Evolutionary conservation across 1,140 invertebrate genomes (phyloP).

Genomic region (Nasonia longicornis): DNA sequence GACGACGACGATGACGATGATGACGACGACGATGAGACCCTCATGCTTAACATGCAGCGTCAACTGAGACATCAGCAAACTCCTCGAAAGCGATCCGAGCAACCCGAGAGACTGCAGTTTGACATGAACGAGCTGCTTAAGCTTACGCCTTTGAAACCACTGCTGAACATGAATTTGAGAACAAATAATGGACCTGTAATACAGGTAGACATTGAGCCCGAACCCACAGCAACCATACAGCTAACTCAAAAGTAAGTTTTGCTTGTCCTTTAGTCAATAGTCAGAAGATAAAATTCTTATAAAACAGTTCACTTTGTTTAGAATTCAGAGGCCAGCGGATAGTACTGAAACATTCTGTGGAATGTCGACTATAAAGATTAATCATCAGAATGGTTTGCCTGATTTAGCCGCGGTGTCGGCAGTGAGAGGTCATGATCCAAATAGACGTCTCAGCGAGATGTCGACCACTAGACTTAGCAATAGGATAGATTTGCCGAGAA

Average conservation of each 20-base stretch:
- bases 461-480: neutral
- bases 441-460: constrained; percentile 13
- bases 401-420: neutral
- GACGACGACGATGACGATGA: constrained; percentile 41
- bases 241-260: constrained; percentile 35
- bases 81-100: constrained; percentile 7
- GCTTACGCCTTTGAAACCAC: constrained; percentile 38
- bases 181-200: constrained; percentile 5
- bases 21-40: constrained; percentile 54
- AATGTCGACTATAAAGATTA: constrained; percentile 13
- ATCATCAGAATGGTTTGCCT: neutral
- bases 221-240: constrained; percentile 38
- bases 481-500: constrained; percentile 32
- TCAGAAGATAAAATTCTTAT: neutral
- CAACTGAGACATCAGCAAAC: neutral
- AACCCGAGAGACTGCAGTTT: constrained; percentile 45
- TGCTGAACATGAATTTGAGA: constrained; percentile 25
- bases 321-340: neutral
- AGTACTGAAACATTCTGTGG: neutral
- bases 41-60: constrained; percentile 49
- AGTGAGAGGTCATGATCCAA: neutral
- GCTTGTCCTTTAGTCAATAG: neutral
- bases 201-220: constrained; percentile 14
- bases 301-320: neutral
- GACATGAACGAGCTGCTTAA: constrained; percentile 54